phyloP scores from a whole-genome alignment of 2,113 vertebrate species.

The Panthera uncia region DNA sequence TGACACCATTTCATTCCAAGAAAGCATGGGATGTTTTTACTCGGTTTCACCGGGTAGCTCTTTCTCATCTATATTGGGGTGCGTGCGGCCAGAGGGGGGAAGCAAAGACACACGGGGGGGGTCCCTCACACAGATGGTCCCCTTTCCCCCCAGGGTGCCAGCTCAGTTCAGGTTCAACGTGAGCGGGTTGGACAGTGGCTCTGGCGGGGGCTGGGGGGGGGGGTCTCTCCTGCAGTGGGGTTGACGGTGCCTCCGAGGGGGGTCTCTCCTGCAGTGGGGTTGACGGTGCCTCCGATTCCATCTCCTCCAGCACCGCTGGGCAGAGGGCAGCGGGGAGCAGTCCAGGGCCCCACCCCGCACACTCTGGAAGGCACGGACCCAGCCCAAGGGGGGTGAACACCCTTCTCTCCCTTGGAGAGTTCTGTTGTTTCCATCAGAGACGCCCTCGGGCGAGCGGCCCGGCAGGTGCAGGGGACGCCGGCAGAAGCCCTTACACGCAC shows the following conservation, averaged over 20 bases:
- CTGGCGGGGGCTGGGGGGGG: no score
- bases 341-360: no score
- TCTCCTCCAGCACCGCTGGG: not conserved
- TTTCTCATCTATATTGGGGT: not conserved
- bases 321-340: not conserved
- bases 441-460: not conserved
- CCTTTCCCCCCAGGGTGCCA: not conserved
- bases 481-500: not conserved
- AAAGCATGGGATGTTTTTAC: not conserved
- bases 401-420: not conserved
- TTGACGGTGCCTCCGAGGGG: not conserved
- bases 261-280: not conserved
- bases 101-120: not conserved
- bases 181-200: not conserved
- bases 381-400: not conserved
- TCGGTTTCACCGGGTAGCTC: not conserved
- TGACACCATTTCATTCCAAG: not conserved
- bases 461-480: not conserved
- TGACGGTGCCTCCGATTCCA: rapidly evolving
- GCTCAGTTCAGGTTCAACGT: not conserved
- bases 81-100: not conserved
- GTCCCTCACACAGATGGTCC: not conserved
- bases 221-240: not conserved
- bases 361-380: not conserved
- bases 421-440: not conserved